These are phyloP conservation scores for Saccostrea cuccullata DNA, from an alignment of 1,140 invertebrate species.

Conservation along the genomic window DNA sequence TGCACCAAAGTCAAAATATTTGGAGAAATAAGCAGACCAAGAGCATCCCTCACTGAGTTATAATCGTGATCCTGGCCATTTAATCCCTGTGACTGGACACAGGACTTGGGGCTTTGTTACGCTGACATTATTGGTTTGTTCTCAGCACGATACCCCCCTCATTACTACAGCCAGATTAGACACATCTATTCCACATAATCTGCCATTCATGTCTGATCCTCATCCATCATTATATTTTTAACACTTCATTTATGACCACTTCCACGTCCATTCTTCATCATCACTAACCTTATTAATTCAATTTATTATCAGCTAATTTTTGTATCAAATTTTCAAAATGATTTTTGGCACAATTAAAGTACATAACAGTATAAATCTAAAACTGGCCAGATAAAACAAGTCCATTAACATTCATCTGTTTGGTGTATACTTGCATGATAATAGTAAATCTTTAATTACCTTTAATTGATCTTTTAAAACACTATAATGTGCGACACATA, in stretches of 20 bases:
- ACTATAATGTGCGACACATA: background rate
- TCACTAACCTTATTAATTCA: background rate
- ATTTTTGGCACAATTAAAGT: background rate
- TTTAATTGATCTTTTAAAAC: background rate
- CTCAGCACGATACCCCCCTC: constrained; percentile 6
- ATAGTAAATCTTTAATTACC: background rate
- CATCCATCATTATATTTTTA: constrained; percentile 17
- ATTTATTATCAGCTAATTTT: background rate
- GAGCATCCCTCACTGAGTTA: background rate
- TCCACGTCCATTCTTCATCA: constrained; percentile 7
- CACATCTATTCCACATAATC: background rate
- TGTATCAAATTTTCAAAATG: background rate
- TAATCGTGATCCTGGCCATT: background rate
- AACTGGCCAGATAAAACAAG: background rate
- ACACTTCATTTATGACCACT: constrained; percentile 18
- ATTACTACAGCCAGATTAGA: constrained; percentile 23
- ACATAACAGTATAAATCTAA: background rate
- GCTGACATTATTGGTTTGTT: constrained; percentile 20
- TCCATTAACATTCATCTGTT: background rate
- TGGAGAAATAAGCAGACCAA: background rate
- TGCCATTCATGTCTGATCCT: background rate
- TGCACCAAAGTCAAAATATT: constrained; percentile 31
- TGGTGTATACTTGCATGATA: background rate
- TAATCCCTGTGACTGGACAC: background rate
- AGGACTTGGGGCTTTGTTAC: background rate